Evolutionary conservation across 2,113 vertebrate species (phyloP), one percentile per base, ranked within the genome.

Genomic region (Aegotheles bennettii): DNA sequence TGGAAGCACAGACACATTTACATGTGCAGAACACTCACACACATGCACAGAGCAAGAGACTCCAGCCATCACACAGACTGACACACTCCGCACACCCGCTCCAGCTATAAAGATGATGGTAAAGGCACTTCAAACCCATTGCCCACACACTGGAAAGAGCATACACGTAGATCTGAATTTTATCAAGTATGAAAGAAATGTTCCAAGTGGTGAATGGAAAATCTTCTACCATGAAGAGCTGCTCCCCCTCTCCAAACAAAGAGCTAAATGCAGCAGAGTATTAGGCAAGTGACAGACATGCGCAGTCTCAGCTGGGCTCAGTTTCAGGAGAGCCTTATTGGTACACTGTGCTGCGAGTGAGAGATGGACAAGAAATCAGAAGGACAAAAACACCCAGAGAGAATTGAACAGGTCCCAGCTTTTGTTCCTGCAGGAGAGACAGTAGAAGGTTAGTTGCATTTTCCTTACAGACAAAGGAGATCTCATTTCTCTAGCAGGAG

Each of bases 361-460:
- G 85, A 96, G 93, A 73, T 36, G 80, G 89, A 92, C 84, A 94
- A 96, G 89, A 96, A 94, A 95, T 56, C 79, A 93, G 94, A 93
- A 94, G 74, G 88, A 96, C 91, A 93, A 85, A 93, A 94, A 79
- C 88, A 94, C 95, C 61, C 93, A 89, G 87, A 94, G 68, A 75
- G 94, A 93, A 95, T 40, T 93, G 79, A 90, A 88, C 86, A 92
- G 93, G 51, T 96, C 94, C 91, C 96, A 90, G 82, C 20, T 96
- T 96, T 95, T 96, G 95, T 81, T 97, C 97, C 97, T 97, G 97
- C 68, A 1, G 97, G 96, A 97, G 89, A 97, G 96, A 97, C 87
- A 97, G 96, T 59, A 96, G 93, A 95, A 96, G 94, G 95, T 97
- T 97, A 97, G 97, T 97, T 91, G 89, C 90, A 91, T 94, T 97